Evolutionary conservation across 2,113 vertebrate genomes (phyloP), one percentile per base, ranked within the genome.

Genomic region (Orientallactaga bullata): DNA sequence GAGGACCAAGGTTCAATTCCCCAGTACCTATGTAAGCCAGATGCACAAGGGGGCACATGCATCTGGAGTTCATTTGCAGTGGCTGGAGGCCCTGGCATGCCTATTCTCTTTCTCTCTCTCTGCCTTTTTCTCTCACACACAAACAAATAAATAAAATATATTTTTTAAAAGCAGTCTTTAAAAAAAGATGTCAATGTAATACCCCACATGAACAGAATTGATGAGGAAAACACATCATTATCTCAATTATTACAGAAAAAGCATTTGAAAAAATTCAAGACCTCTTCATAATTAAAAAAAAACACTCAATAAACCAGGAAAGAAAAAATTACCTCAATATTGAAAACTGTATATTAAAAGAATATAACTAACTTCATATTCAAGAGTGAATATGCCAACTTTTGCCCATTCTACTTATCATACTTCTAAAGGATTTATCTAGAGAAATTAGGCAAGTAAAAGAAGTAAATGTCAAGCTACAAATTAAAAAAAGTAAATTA

Each of bases 271-370:
- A 61, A 88, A 63, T 82, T 66, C 16, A 78, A 91, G 63, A 55
- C 3, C 21, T 12, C 42, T 83, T 88, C 16, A 58, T 60, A 12
- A 76, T 77, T 65, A 23, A 24, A 37, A 60, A 83, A 26, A 74
- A 77, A 32, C 35, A 42, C 17, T 85, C 61, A 90, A 47, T 35
- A 63, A 87, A 73, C 60, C 69, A 90, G 24, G 77, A 58, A 68
- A 76, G 35, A 76, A 72, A n/a, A 81, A 85, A 68, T 16, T 42
- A 32, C 4, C 3, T 82, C 11, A 37, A 42, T 16, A 51, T 66
- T 42, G 85, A 88, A 93, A 88, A 17, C 6, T 13, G 76, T 28
- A 30, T 39, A 66, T 61, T 47, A 78, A 85, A 85, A 92, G 17
- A 39, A 61, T 51, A 66, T 3, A 79, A 17, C 4, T 17, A 71